A percentile compares a stretch with the other conserved stretches of the same genome.
Evolutionary conservation across 1,140 invertebrate genomes (phyloP).

Genomic region (Dendrolimus kikuchii): DNA sequence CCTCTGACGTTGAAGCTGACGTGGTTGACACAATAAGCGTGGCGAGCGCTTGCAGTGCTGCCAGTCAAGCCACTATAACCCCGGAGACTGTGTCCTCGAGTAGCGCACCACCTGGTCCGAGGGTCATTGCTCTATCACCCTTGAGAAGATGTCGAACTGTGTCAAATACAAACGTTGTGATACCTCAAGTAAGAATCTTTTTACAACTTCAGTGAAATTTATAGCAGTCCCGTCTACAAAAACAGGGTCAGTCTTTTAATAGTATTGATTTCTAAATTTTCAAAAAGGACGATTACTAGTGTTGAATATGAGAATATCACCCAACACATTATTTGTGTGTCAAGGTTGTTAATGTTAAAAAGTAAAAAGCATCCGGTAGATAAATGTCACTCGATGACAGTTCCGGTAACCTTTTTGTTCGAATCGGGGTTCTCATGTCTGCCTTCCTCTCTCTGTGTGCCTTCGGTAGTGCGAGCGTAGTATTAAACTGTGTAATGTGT

Average conservation of each 20-base stretch:
- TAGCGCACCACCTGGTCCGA: slow-evolving; percentile 37
- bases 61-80: slow-evolving; percentile 49
- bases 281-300: not conserved
- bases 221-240: too few relatives aligned
- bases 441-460: too few relatives aligned
- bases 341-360: too few relatives aligned
- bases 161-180: slow-evolving; percentile 27
- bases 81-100: slow-evolving; percentile 45
- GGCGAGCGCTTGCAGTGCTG: slow-evolving; percentile 41
- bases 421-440: too few relatives aligned
- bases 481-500: too few relatives aligned
- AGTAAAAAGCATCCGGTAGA: too few relatives aligned
- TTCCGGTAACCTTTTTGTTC: too few relatives aligned
- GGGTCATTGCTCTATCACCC: slow-evolving; percentile 28
- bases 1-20: slow-evolving; percentile 38
- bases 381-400: too few relatives aligned
- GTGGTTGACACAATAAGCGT: slow-evolving; percentile 40
- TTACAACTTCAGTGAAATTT: too few relatives aligned
- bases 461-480: too few relatives aligned
- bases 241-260: not conserved
- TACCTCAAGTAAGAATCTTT: slow-evolving; percentile 21
- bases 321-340: too few relatives aligned
- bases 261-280: not conserved
- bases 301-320: too few relatives aligned
- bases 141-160: slow-evolving; percentile 45